Conservation (phyloP, 1,140 invertebrate species). For the Neuroterus valhalla region DNA sequence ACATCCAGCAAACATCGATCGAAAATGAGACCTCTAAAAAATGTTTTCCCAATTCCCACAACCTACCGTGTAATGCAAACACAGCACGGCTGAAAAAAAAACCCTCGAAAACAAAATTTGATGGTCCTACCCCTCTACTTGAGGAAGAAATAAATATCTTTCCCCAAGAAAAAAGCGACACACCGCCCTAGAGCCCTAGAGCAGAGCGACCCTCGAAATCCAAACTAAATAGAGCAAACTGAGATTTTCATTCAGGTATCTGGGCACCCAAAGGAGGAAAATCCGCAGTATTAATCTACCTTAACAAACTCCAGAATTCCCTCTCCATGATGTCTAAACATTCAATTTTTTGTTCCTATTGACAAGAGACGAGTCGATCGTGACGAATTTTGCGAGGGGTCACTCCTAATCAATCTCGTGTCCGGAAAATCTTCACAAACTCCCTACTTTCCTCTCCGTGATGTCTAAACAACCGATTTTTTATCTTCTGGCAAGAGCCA, state of each 20-base stretch:
- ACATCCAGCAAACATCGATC: neutral
- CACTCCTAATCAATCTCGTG: no score
- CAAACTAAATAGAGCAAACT: neutral
- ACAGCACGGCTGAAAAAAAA: neutral
- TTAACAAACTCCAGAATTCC: neutral
- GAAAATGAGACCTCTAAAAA: constrained; percentile 18
- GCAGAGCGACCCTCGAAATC: neutral
- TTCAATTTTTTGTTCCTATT: neutral
- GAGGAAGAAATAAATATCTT: neutral
- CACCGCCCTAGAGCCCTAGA: neutral
- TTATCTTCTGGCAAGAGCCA: neutral
- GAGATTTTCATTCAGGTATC: neutral
- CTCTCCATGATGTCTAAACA: constrained; percentile 19
- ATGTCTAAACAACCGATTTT: constrained; percentile 3
- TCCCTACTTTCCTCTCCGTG: neutral
- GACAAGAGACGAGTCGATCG: neutral
- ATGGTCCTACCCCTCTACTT: neutral
- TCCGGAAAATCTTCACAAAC: neutral
- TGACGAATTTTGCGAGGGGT: constrained; percentile 5
- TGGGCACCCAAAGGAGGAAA: neutral
- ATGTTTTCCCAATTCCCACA: neutral
- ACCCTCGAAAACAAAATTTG: neutral
- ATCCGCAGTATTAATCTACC: neutral
- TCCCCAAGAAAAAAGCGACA: neutral
- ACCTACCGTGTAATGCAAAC: neutral